Evolutionary conservation across 2,888 invertebrate species (phyloP).

Genomic region (Dynastes hyllus): DNA sequence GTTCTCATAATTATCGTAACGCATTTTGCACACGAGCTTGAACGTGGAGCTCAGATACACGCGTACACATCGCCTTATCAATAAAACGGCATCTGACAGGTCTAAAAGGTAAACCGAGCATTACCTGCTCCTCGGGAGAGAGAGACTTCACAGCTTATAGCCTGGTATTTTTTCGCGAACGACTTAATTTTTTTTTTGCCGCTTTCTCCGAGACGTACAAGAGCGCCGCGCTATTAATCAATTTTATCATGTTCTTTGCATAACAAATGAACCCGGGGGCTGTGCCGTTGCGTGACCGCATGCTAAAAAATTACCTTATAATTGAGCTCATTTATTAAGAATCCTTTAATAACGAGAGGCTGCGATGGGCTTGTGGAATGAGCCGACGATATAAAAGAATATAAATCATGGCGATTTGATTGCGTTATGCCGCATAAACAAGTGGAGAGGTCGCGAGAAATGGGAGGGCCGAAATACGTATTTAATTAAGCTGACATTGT

Average conservation of each 20-base stretch:
- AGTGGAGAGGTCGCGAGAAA: slow-evolving; percentile 21
- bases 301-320: slow-evolving; percentile 31
- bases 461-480: slow-evolving; percentile 14
- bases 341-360: slow-evolving; percentile 24
- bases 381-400: slow-evolving; percentile 12
- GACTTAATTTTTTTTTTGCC: slow-evolving; percentile 1
- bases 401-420: slow-evolving; percentile 42
- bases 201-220: neutral
- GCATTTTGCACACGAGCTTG: slow-evolving; percentile 3
- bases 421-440: slow-evolving; percentile 33
- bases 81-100: neutral
- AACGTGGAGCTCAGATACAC: neutral
- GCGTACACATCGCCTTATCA: neutral
- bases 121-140: neutral
- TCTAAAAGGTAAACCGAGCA: slow-evolving; percentile 4
- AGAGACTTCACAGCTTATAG: neutral
- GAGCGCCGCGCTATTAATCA: slow-evolving; percentile 32
- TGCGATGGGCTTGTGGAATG: neutral
- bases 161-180: neutral
- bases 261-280: slow-evolving; percentile 28
- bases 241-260: slow-evolving; percentile 32
- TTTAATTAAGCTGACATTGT: slow-evolving; percentile 33
- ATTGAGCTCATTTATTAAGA: slow-evolving; percentile 36
- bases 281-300: slow-evolving; percentile 22
- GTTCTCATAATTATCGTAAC: slow-evolving; percentile 21